These are phyloP conservation scores for Porites lutea DNA, from an alignment of 64 coral and sea anemone genomes.

Conservation along the genomic window DNA sequence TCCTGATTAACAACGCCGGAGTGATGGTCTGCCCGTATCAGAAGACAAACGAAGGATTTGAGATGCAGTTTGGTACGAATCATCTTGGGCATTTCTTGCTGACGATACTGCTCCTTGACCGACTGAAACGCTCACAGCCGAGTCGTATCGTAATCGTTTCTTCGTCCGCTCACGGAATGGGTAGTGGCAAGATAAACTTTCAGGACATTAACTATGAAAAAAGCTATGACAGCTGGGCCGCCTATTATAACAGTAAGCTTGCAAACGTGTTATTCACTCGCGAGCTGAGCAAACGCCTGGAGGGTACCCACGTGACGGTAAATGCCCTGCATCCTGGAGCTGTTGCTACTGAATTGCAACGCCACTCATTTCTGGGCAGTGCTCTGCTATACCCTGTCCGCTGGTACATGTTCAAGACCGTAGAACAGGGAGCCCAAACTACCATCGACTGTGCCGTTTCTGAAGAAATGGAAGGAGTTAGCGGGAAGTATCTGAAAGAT, in stretches of 20 bases:
- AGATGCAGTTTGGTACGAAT: constrained; percentile 57
- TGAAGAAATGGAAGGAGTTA: constrained; percentile 71
- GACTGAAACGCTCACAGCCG: constrained; percentile 22
- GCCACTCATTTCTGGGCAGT: neutral
- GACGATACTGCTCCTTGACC: constrained; percentile 38
- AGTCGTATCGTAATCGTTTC: constrained; percentile 41
- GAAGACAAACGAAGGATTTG: constrained; percentile 45
- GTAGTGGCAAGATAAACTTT: constrained; percentile 27
- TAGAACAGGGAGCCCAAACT: constrained; percentile 74
- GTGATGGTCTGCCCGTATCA: constrained; percentile 14
- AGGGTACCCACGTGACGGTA: constrained; percentile 47
- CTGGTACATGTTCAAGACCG: neutral
- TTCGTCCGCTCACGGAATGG: neutral
- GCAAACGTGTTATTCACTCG: constrained; percentile 68
- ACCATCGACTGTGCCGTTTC: constrained; percentile 85
- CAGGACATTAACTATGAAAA: constrained; percentile 47
- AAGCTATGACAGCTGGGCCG: neutral
- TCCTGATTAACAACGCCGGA: constrained; percentile 57
- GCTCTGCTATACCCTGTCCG: neutral
- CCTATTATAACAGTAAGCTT: constrained; percentile 64
- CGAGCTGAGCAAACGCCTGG: constrained; percentile 33
- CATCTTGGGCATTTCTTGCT: constrained; percentile 49
- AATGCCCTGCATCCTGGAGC: constrained; percentile 67
- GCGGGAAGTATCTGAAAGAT: constrained; percentile 83
- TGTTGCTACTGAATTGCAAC: constrained; percentile 28